Conservation (phyloP, 1,140 invertebrate genomes). For the Drosophila triauraria region DNA sequence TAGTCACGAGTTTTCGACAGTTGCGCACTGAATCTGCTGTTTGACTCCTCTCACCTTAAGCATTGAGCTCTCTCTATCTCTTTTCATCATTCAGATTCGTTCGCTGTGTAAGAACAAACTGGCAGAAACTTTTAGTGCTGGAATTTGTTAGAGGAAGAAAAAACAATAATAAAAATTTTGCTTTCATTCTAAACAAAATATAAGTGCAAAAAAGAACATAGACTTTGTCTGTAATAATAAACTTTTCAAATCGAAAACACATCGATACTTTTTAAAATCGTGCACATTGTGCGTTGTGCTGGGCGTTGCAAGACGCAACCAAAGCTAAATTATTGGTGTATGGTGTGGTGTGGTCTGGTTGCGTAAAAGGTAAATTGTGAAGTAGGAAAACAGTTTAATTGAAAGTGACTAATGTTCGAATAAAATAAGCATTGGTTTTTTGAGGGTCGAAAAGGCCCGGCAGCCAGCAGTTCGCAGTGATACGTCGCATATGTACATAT, state of each 20-base stretch:
- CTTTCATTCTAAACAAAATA: slow-evolving; percentile 75
- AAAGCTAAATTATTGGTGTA: slow-evolving; percentile 31
- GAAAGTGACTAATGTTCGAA: neutral
- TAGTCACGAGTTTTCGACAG: neutral
- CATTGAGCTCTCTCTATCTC: slow-evolving; percentile 52
- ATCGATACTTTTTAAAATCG: neutral
- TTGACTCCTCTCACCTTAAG: slow-evolving; percentile 11
- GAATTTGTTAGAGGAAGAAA: slow-evolving; percentile 83
- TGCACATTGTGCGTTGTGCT: slow-evolving; percentile 22
- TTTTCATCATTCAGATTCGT: slow-evolving; percentile 38
- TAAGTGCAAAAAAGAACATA: slow-evolving; percentile 26
- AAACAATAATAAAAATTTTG: slow-evolving; percentile 80
- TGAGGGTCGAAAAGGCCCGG: neutral
- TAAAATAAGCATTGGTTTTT: neutral
- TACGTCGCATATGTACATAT: slow-evolving; percentile 58
- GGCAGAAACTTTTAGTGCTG: slow-evolving; percentile 62
- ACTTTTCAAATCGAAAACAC: neutral
- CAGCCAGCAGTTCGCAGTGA: slow-evolving; percentile 22
- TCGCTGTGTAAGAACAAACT: slow-evolving; percentile 56
- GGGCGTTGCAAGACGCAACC: slow-evolving; percentile 4
- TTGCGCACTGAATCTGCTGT: neutral
- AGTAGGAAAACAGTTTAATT: neutral
- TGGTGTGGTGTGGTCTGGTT: slow-evolving; percentile 66
- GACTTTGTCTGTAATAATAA: slow-evolving; percentile 2
- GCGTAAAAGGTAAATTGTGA: slow-evolving; percentile 72